phyloP scores from a whole-genome alignment of 37 sponge, comb jelly and placozoan genomes.

The Haliclona indistincta region DNA sequence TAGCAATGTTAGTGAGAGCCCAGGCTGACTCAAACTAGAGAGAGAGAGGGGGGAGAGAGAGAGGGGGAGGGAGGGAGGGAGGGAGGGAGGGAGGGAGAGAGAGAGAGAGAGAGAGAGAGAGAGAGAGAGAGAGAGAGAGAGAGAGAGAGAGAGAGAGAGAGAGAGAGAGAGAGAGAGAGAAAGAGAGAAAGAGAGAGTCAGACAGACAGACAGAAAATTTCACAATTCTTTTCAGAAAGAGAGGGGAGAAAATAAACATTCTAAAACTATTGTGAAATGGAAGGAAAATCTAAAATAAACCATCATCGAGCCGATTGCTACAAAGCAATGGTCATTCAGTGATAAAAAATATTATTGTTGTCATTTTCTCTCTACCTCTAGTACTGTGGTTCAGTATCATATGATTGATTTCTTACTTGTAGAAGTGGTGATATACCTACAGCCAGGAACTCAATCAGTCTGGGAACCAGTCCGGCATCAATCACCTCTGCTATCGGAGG shows the following conservation, averaged over 20 bases:
- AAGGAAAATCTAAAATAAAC: too few relatives aligned
- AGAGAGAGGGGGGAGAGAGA: conserved; percentile 3
- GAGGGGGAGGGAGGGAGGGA: conserved; percentile 5
- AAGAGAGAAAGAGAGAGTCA: not conserved
- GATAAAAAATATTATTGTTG: conserved; percentile 51
- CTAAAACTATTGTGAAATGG: too few relatives aligned
- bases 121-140: conserved; percentile 7
- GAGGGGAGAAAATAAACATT: too few relatives aligned
- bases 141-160: conserved; percentile 32
- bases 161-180: conserved; percentile 1
- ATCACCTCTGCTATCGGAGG: conserved; percentile 83
- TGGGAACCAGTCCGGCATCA: conserved; percentile 66
- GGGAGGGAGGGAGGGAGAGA: not conserved
- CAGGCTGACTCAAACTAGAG: conserved; percentile 97
- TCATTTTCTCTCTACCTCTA: conserved; percentile 86
- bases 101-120: not conserved
- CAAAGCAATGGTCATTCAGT: too few relatives aligned
- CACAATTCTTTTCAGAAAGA: too few relatives aligned
- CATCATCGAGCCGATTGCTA: too few relatives aligned
- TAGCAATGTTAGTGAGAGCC: conserved; percentile 96
- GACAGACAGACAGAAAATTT: too few relatives aligned
- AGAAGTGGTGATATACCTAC: not conserved
- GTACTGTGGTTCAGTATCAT: conserved; percentile 68
- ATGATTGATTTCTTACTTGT: not conserved
- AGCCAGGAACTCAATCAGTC: conserved; percentile 47